A percentile compares a stretch with the other conserved stretches of the same genome.
Conservation (phyloP, 2,888 invertebrate genomes). For the Eugnorisma glareosa region DNA sequence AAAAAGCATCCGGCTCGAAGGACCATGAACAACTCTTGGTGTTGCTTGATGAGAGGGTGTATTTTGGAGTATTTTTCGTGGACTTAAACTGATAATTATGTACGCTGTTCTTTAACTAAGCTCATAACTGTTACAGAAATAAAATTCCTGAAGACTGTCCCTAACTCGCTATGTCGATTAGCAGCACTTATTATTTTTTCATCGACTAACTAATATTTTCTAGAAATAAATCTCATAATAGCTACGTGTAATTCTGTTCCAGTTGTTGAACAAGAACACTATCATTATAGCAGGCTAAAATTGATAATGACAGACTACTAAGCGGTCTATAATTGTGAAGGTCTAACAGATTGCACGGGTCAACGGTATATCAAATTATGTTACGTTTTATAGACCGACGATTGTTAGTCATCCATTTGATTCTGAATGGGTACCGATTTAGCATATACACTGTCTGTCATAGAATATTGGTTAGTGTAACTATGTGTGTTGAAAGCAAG, state of each 20-base stretch:
- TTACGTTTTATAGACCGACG: conserved; percentile 36
- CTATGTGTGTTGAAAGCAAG: neutral
- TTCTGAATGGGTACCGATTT: conserved; percentile 28
- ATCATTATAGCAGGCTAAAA: conserved; percentile 36
- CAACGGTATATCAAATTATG: conserved; percentile 64
- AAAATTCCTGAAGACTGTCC: neutral
- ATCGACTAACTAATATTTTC: neutral
- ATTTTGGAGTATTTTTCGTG: neutral
- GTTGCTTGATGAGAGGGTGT: neutral
- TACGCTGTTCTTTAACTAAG: neutral
- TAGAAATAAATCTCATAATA: neutral
- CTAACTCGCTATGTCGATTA: neutral
- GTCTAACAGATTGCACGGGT: conserved; percentile 57
- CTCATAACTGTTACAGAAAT: too few relatives aligned
- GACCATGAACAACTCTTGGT: neutral
- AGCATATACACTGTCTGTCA: neutral
- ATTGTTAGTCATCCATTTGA: conserved; percentile 38
- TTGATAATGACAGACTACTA: conserved; percentile 48
- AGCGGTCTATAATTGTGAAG: conserved; percentile 47
- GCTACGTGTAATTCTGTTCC: neutral
- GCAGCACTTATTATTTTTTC: neutral
- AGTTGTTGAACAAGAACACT: conserved; percentile 13
- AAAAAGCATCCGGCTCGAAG: conserved; percentile 3
- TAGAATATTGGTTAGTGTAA: neutral
- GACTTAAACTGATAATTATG: neutral